Evolutionary conservation across 2,797 vertebrate species (phyloP).

Genomic region (Sebastes alutus): DNA sequence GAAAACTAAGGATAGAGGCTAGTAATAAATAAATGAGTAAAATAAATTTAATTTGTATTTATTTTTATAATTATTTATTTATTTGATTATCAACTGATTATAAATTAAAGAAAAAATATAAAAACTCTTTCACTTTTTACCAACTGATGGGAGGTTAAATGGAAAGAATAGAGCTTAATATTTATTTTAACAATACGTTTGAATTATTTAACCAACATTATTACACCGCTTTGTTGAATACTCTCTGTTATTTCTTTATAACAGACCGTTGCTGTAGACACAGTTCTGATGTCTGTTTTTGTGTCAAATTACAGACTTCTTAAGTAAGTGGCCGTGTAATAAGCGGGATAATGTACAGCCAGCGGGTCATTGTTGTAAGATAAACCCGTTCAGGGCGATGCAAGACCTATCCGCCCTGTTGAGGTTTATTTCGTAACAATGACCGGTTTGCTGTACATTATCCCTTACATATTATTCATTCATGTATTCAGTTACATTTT

Average conservation of each 20-base stretch:
- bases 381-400: too few relatives aligned
- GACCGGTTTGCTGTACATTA: too few relatives aligned
- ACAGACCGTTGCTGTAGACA: fast-evolving
- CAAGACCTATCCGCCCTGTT: fast-evolving
- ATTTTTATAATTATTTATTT: neutral
- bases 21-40: neutral
- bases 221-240: fast-evolving
- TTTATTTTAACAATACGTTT: neutral
- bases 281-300: too few relatives aligned
- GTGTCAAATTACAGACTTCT: too few relatives aligned
- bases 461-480: neutral
- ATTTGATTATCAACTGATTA: neutral
- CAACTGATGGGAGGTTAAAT: neutral
- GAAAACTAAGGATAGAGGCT: neutral
- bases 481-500: neutral
- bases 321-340: too few relatives aligned
- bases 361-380: fast-evolving
- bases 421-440: too few relatives aligned
- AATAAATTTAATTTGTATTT: neutral
- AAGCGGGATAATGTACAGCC: too few relatives aligned
- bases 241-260: too few relatives aligned
- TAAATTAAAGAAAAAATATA: too few relatives aligned
- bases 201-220: neutral
- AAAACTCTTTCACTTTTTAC: too few relatives aligned
- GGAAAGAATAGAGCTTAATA: neutral